Percentiles rank a stretch among this genome's conserved stretches.
Evolutionary conservation across 37 sponge, comb jelly and placozoan genomes (phyloP).

Genomic region (Chondrosia reniformis): DNA sequence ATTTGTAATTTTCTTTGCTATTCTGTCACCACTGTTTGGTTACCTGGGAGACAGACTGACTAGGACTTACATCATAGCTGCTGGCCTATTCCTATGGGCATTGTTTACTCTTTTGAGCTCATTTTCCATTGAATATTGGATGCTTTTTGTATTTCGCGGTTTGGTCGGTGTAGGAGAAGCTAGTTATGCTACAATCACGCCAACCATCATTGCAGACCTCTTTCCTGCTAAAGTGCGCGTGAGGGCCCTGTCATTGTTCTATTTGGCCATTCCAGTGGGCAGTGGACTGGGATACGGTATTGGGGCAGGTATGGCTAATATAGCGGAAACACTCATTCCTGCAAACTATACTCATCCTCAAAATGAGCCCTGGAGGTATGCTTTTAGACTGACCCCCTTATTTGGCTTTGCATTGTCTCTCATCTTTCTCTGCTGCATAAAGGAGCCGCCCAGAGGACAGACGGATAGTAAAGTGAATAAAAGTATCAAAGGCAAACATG

Average conservation of each 20-base stretch:
- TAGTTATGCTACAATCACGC: conserved; percentile 95
- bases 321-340: conserved; percentile 7
- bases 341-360: conserved; percentile 10
- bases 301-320: conserved; percentile 47
- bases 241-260: conserved; percentile 85
- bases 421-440: conserved; percentile 54
- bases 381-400: conserved; percentile 86
- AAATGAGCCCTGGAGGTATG: conserved; percentile 82
- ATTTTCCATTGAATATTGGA: conserved; percentile 77
- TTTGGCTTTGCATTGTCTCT: conserved; percentile 64
- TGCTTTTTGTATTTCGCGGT: conserved; percentile 66
- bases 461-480: conserved; percentile 41
- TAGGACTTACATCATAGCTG: conserved; percentile 70
- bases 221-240: conserved; percentile 73
- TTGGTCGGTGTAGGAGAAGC: conserved; percentile 97
- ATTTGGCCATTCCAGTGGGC: conserved; percentile 90
- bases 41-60: conserved; percentile 92
- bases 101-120: conserved; percentile 73
- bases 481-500: conserved; percentile 51
- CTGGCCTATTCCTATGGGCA: conserved; percentile 89
- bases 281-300: conserved; percentile 86
- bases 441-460: conserved; percentile 76
- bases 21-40: conserved; percentile 88
- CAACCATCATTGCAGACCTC: conserved; percentile 93
- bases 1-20: conserved; percentile 87